Base-by-base conservation (phyloP, 2,888 invertebrate genomes). In the Siphlonurus alternatus region DNA sequence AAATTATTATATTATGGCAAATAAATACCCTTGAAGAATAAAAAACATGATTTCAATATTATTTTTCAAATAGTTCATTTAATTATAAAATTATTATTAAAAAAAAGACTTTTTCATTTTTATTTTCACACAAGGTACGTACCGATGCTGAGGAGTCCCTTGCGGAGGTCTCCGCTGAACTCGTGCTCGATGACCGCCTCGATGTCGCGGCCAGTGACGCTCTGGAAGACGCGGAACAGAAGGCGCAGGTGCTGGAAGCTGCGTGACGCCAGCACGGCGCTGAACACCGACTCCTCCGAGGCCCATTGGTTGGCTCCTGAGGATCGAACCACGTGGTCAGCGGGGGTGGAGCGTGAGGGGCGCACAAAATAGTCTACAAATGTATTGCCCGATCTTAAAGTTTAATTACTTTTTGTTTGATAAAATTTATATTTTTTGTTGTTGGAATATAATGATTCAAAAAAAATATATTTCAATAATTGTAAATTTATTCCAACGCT, bases 101-200 rank as follows among this genome's bases (percentile, higher is more conserved):
- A 10, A 10, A 38, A 10, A 38, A 10, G 5, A 38, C 15, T 5
- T 10, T 38, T 10, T 38, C 7, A 38, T 38, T 38, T 38, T 38
- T 38, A 10, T 38, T 38, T 38, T 38, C 38, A 38, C 15, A 38
- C 15, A 38, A 10, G 38, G 23, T 60, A 76, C 79, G 79, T 77
- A 93, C 93, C 91, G 71, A 93, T 89, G 72, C 91, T 91, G 66
- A 93, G 81, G 74, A 93, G 83, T 70, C 92, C 93, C 74, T 89
- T 87, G 74, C 92, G 85, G 64, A 93, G 79, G 72, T 86, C 86
- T 69, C 93, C 93, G 67, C 92, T 91, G 78, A 93, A 92, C 76
- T 93, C 93, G 69, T 86, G 86, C 77, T 89, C 88, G 76, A 93
- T 91, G 22, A 90, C 82, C 38, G 86, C 82, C 73, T 92, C 91